These are phyloP conservation scores for Gasterosteus aculeatus DNA, from an alignment of 2,113 vertebrate species.

Conservation along the genomic window DNA sequence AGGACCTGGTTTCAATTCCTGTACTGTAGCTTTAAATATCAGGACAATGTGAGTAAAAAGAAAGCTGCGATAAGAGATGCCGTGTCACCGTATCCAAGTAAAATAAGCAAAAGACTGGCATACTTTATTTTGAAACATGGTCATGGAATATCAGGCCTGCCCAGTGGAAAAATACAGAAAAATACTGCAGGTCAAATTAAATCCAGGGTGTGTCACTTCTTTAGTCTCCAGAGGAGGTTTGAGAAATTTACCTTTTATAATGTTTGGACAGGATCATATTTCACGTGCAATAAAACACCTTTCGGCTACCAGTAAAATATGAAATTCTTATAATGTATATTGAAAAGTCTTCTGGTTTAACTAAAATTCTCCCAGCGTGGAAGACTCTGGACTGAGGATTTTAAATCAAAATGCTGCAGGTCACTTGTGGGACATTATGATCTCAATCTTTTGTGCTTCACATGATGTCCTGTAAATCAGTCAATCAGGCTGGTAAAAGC, in stretches of 20 bases:
- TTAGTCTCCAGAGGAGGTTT: slow-evolving; percentile 38
- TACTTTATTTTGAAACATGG: slow-evolving; percentile 72
- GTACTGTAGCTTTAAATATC: slow-evolving; percentile 38
- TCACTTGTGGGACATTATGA: not conserved
- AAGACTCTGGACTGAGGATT: slow-evolving; percentile 20
- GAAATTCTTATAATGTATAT: slow-evolving; percentile 55
- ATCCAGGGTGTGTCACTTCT: slow-evolving; percentile 52
- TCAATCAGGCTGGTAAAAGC: slow-evolving; percentile 59
- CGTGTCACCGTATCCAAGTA: slow-evolving; percentile 67
- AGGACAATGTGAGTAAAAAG: slow-evolving; percentile 58
- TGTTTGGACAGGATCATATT: slow-evolving; percentile 70
- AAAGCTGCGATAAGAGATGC: slow-evolving; percentile 71
- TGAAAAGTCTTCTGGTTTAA: slow-evolving; percentile 49
- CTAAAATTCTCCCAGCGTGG: slow-evolving; percentile 36
- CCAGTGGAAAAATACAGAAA: slow-evolving; percentile 70
- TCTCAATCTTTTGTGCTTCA: not conserved
- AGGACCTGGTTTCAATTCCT: slow-evolving; percentile 59
- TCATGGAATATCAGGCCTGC: slow-evolving; percentile 54
- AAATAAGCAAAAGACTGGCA: slow-evolving; percentile 67
- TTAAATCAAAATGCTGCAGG: slow-evolving; percentile 18
- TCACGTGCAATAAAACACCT: slow-evolving; percentile 72
- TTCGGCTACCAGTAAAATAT: slow-evolving; percentile 66
- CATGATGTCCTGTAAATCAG: slow-evolving; percentile 39
- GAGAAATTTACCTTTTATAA: slow-evolving; percentile 62
- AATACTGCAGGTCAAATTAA: slow-evolving; percentile 69